These are phyloP conservation scores for Cataglyphis rosenhaueri DNA, from an alignment of 2,888 invertebrate species.

Conservation along the genomic window DNA sequence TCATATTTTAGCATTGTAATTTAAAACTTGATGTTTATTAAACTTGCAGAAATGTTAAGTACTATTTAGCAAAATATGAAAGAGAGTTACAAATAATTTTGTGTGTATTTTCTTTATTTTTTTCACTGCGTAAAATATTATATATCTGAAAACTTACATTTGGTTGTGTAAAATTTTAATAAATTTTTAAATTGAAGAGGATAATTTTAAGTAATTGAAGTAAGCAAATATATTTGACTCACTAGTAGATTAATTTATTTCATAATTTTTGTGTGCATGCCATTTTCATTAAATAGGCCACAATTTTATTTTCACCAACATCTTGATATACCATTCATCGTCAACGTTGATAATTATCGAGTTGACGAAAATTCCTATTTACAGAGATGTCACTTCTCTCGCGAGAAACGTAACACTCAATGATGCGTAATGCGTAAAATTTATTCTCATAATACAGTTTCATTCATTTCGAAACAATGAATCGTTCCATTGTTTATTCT, in stretches of 20 bases:
- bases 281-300: conserved; percentile 28
- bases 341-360: neutral
- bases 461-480: neutral
- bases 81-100: neutral
- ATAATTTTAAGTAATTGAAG: conserved; percentile 26
- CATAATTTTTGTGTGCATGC: conserved; percentile 42
- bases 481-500: neutral
- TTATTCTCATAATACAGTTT: conserved; percentile 23
- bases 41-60: conserved; percentile 14
- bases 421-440: conserved; percentile 6
- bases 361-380: conserved; percentile 37
- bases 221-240: conserved; percentile 21
- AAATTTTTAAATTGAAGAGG: neutral
- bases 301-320: conserved; percentile 29
- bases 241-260: conserved; percentile 36
- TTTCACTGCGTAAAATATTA: neutral
- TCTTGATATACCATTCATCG: conserved; percentile 26
- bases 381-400: conserved; percentile 3
- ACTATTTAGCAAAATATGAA: neutral
- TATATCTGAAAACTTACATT: neutral
- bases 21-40: conserved; percentile 16
- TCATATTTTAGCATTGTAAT: conserved; percentile 16
- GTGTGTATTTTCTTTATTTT: neutral
- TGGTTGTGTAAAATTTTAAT: too few relatives aligned
- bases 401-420: conserved; percentile 6